phyloP scores from a whole-genome alignment of 2,888 invertebrate genomes.

The Nephrotoma flavescens region DNA sequence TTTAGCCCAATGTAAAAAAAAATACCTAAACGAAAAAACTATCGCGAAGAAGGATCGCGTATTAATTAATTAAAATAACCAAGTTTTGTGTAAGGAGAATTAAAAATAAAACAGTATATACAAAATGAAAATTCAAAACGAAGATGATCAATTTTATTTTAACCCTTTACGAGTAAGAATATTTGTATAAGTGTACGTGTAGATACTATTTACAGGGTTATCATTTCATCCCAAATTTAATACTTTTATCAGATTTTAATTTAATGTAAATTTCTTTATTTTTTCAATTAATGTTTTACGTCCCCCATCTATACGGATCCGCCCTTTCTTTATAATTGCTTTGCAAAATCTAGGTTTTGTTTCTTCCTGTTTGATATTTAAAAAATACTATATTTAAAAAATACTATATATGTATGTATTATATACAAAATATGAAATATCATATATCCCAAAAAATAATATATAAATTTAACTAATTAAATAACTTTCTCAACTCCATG shows the following conservation, averaged over 20 bases:
- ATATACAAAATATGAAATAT: neutral
- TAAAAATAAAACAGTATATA: neutral
- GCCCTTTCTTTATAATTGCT: neutral
- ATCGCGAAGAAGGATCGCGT: constrained; percentile 1
- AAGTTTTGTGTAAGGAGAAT: neutral
- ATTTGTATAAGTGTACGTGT: too few relatives aligned
- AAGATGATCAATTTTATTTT: neutral
- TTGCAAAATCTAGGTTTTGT: neutral
- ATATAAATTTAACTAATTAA: neutral
- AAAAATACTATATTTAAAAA: neutral
- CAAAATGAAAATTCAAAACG: neutral
- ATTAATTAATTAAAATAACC: constrained; percentile 3
- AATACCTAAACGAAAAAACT: neutral
- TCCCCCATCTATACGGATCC: neutral
- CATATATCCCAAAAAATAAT: neutral
- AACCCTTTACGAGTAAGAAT: neutral
- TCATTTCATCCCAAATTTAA: neutral
- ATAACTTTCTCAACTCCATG: neutral
- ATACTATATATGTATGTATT: too few relatives aligned
- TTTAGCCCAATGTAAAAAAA: neutral
- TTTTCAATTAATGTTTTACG: neutral
- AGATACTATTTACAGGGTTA: neutral
- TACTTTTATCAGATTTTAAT: neutral
- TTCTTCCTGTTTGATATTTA: neutral
- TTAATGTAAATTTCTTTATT: neutral